Base-by-base conservation (phyloP, 2,888 invertebrate genomes). In the Panopea generosa region DNA sequence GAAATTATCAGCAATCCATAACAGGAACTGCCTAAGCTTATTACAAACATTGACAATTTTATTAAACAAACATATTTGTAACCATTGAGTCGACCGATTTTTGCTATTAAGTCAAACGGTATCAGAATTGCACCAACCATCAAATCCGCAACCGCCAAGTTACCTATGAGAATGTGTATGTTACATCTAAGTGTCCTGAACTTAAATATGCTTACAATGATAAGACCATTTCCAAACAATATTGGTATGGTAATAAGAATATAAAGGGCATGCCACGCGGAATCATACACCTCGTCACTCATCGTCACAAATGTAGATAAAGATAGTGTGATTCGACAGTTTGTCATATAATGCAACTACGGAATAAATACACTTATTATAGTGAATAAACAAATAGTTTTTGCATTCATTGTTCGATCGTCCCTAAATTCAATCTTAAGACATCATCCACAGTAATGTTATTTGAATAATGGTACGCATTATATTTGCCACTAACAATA, bases 141-240 rank as follows among this genome's bases (percentile, higher is more conserved):
- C 11, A 63, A 38, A 27, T 75, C 75, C 24, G 69, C 57, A 9
- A 69, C 47, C 0, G 75, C 75, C 9, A 75, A 49, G 38, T 75
- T 75, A n/a, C 63, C 50, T 4, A 75, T 63, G n/a, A 75, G 63
- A 22, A 75, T 52, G 26, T 75, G 59, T 59, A 75, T 75, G 24
- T 43, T 63, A 18, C 57, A 40, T 14, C 65, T 55, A 7, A 75
- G 53, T 18, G 22, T 55, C 20, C 38, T 33, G 20, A 52, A 69
- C 20, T 52, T 68, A 16, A 65, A 45, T 3, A 75, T 63, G n/a
- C 74, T 69, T 4, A 69, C 20, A 20, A 75, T 26, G 26, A 75
- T 75, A 7, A 75, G 47, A n/a, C 75, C 65, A 40, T 75, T 75
- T 11, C 75, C 75, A 33, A 75, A 24, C 4, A 75, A 49, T 7